Evolutionary conservation across 2,888 invertebrate species (phyloP).

Genomic region (Dione vanillae): DNA sequence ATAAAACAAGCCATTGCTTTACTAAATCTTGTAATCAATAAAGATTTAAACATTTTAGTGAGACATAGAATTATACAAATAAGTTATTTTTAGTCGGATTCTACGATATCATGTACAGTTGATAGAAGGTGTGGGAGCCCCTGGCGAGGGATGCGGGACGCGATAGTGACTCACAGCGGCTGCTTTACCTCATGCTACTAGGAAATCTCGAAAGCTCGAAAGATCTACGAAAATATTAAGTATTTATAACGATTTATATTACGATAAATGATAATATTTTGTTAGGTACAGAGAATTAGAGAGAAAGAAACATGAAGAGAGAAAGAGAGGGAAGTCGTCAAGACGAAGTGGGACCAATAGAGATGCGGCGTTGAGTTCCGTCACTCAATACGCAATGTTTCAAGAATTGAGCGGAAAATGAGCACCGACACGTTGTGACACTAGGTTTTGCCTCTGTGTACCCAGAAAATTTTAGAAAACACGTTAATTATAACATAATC

Average conservation of each 20-base stretch:
- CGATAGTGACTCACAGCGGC: slow-evolving; percentile 33
- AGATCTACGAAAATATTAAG: background rate
- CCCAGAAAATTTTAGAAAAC: too few relatives aligned
- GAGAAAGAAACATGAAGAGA: too few relatives aligned
- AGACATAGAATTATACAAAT: background rate
- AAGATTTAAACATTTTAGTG: background rate
- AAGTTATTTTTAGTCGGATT: background rate
- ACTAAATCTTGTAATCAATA: background rate
- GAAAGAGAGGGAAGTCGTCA: too few relatives aligned
- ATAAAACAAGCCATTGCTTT: too few relatives aligned
- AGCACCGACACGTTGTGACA: too few relatives aligned
- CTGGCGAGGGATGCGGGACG: background rate
- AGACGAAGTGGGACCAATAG: too few relatives aligned
- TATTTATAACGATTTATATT: too few relatives aligned
- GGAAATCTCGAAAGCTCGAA: slow-evolving; percentile 10
- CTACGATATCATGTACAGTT: background rate
- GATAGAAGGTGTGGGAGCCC: slow-evolving; percentile 15
- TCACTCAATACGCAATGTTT: background rate
- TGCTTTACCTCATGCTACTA: slow-evolving; percentile 25
- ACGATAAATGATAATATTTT: too few relatives aligned
- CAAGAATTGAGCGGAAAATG: too few relatives aligned
- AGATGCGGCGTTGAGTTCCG: background rate
- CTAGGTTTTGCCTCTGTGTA: too few relatives aligned
- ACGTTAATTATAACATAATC: too few relatives aligned
- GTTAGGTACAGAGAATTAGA: too few relatives aligned